Base-by-base conservation (phyloP, 2,797 vertebrate genomes). In the Poeciliopsis gracilis region DNA sequence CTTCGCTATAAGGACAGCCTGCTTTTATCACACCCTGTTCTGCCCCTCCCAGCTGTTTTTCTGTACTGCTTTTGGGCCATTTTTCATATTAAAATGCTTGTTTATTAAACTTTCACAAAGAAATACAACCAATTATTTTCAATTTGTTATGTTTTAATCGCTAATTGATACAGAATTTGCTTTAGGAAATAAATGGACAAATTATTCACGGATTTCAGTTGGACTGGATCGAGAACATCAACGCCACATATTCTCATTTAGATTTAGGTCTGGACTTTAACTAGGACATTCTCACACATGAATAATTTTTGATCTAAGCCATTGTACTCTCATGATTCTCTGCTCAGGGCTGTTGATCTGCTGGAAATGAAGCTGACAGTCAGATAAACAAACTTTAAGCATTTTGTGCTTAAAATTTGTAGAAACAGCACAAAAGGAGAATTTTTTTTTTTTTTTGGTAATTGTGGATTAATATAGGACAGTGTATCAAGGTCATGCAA, bases 11-110 rank as follows among this genome's bases (percentile, higher is more conserved):
- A 70, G 84, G 72, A 86, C 76, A 73, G 9, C 49, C 9, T 1
- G 76, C 80, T 87, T 67, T 81, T 76, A 77, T 83, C 72, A 15
- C 2, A 76, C 51, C 47, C 9, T 82, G 67, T 78, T 57, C 78
- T 43, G 63, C 45, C 75, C 4, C 81, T 78, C 46, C 73, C 15
- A 0, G 12, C 51, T 12, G 49, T 33, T 23, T 59, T 61, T 47
- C n/a, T 30, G 7, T 23, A 72, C 11, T 30, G 28, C 63, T 61
- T 46, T 28, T 63, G 43, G 8, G 12, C 5, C 45, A 0, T 47
- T 2, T 41, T 10, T 70, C 45, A 43, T 11, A 13, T n/a, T 11
- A 4, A 33, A 9, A 36, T 51, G 33, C 47, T 76, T 72, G 5
- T 28, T 70, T 70, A 15, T 46, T n/a, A 70, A 7, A 70, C 7